Evolutionary conservation across 2,888 invertebrate genomes (phyloP), one percentile per base, ranked within the genome.

Genomic region (Caenorhabditis sinica): DNA sequence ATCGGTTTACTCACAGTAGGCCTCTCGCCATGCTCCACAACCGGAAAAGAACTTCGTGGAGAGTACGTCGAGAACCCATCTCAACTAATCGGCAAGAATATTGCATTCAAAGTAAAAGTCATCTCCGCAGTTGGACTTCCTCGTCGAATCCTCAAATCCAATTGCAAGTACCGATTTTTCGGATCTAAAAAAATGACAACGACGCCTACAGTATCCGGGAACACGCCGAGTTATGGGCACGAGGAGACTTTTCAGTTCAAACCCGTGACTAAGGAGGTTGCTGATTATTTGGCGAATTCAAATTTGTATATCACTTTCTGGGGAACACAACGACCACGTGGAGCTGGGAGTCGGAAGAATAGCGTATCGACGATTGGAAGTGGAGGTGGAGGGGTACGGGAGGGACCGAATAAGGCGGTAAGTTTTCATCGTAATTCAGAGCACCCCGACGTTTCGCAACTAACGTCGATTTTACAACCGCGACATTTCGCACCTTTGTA

Each of bases 41-140:
- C 93, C 23, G 94, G 94, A 2, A 93, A 93, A 79, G 94, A 94
- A 82, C 94, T 93, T 83, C 93, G 93, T 0, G 94, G 94, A 63
- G 93, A 93, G 36, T 94, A 94, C 90, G 93, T 94, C 4, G 94
- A 95, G 71, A 91, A 93, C 63, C 94, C 94, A 0, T 90, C 92
- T 5, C 93, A 94, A 82, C 90, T 94, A 63, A 76, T 94, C 1
- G 94, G 94, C 6, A 93, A 93, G 88, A 93, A 93, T 73, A 86
- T 94, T 17, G 92, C 93, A 89, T 94, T 94, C 90, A 93, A 93
- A 85, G 92, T 95, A 49, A 94, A 94, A 89, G 92, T 95, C 49
- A 79, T 93, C n/a, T 93, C 93, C 53, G 94, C 94, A 43, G 89
- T 94, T 63, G 94, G 94, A 5, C 90, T 94, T 25, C 94, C 94